Evolutionary conservation across 2,797 vertebrate species (phyloP), one percentile per base, ranked within the genome.

Genomic region (Huso huso): DNA sequence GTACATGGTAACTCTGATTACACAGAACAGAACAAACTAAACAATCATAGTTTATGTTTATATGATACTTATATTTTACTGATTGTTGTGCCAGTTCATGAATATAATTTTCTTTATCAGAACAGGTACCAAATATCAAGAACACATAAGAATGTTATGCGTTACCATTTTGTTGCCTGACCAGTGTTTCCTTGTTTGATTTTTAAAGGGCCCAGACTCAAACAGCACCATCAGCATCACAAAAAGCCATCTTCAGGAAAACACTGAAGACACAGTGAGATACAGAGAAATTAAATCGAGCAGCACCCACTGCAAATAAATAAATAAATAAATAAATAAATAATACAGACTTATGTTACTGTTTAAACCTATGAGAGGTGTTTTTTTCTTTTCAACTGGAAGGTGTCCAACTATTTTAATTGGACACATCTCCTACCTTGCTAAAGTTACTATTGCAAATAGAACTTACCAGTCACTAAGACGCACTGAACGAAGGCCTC

Each of bases 141-240:
- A 37, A 37, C 37, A 37, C 5, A 4, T 37, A 37, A 37, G 37
- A 37, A 37, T 37, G 37, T 37, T 37, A 37, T 37, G 37, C 37
- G 37, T 37, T 37, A 37, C 37, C 37, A 37, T 37, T 37, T 37
- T 37, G 5, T 37, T 37, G 37, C 37, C 37, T 37, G 37, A 37
- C 37, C 37, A 37, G 37, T 37, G 37, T 37, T 37, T 37, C 37
- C 23, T 66, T 52, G 61, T 79, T 59, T 76, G 53, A 63, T 55
- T 74, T 61, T 15, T 69, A 65, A 62, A 97, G 95, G 91, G 71
- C 85, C 91, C 71, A 87, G 89, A 74, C 86, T 94, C 70, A 92
- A 90, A 70, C 94, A 93, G 63, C 93, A 90, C 71, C 92, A 92
- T 73, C 72, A 88, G 51, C 91, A 91, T 71, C 93, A 91, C 68